Evolutionary conservation across 2,888 invertebrate genomes (phyloP).

Genomic region (Poecilus cupreus): DNA sequence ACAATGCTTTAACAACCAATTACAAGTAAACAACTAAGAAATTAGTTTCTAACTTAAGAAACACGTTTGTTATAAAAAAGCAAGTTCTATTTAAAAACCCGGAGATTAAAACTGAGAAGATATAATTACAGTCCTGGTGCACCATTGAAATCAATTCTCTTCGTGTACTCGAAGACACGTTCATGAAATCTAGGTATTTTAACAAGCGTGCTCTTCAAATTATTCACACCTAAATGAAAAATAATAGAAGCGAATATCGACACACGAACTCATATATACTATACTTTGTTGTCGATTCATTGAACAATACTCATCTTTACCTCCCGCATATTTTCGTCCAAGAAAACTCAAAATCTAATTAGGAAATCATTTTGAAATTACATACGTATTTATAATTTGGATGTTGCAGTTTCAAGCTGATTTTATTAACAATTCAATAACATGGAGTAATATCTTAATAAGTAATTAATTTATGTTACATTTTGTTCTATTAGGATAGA

Average conservation of each 20-base stretch:
- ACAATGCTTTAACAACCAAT: background rate
- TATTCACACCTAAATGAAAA: slow-evolving; percentile 38
- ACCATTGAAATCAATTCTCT: slow-evolving; percentile 38
- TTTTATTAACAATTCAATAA: too few relatives aligned
- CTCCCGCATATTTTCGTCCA: too few relatives aligned
- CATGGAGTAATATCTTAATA: too few relatives aligned
- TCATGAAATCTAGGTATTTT: slow-evolving; percentile 43
- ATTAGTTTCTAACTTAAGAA: background rate
- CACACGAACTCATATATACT: background rate
- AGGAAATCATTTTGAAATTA: too few relatives aligned
- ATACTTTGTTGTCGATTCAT: too few relatives aligned
- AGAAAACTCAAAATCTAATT: too few relatives aligned
- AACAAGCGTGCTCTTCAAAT: slow-evolving; percentile 29
- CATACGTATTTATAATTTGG: too few relatives aligned
- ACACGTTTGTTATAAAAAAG: background rate
- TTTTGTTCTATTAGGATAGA: too few relatives aligned
- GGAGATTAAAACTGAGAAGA: slow-evolving; percentile 5
- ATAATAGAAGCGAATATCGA: slow-evolving; percentile 17
- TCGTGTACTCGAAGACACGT: slow-evolving; percentile 13
- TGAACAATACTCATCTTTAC: too few relatives aligned
- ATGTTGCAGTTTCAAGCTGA: too few relatives aligned
- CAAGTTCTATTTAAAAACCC: background rate
- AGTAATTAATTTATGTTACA: too few relatives aligned
- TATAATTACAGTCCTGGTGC: slow-evolving; percentile 3
- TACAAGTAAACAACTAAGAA: slow-evolving; percentile 9